These are phyloP conservation scores for Melikaiella ostensackeni DNA, from an alignment of 2,888 invertebrate species.

Conservation along the genomic window DNA sequence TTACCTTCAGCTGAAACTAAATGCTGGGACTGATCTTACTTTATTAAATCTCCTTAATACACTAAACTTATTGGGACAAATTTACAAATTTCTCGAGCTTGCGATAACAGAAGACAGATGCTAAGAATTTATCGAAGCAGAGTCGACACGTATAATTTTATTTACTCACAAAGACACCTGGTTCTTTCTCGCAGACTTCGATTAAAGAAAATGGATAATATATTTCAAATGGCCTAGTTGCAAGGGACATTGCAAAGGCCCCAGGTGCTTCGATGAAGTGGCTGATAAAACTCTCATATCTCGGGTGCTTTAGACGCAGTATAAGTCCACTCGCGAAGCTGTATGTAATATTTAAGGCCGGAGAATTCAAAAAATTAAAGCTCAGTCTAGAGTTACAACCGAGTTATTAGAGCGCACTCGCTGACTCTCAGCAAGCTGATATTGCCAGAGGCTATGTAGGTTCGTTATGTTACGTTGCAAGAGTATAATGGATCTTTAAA, in stretches of 20 bases:
- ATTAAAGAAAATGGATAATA: background rate
- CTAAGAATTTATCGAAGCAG: background rate
- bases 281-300: background rate
- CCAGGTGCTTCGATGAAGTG: background rate
- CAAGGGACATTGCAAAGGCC: background rate
- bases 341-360: slow-evolving; percentile 8
- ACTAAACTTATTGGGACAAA: background rate
- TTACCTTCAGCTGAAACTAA: background rate
- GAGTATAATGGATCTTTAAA: slow-evolving; percentile 35
- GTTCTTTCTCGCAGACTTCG: background rate
- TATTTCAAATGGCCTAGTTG: background rate
- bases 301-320: background rate
- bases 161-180: background rate
- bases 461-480: slow-evolving; percentile 23
- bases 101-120: background rate
- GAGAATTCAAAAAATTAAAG: slow-evolving; percentile 6
- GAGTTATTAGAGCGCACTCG: slow-evolving; percentile 23
- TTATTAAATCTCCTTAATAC: background rate
- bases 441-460: slow-evolving; percentile 17
- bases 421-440: slow-evolving; percentile 29
- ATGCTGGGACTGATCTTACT: background rate
- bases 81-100: background rate
- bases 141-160: background rate
- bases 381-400: slow-evolving; percentile 23
- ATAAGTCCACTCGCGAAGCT: background rate